A percentile compares a stretch with the other conserved stretches of the same genome.
These are phyloP conservation scores for Trialeurodes vaporariorum DNA, from an alignment of 1,140 invertebrate species.

Conservation along the genomic window DNA sequence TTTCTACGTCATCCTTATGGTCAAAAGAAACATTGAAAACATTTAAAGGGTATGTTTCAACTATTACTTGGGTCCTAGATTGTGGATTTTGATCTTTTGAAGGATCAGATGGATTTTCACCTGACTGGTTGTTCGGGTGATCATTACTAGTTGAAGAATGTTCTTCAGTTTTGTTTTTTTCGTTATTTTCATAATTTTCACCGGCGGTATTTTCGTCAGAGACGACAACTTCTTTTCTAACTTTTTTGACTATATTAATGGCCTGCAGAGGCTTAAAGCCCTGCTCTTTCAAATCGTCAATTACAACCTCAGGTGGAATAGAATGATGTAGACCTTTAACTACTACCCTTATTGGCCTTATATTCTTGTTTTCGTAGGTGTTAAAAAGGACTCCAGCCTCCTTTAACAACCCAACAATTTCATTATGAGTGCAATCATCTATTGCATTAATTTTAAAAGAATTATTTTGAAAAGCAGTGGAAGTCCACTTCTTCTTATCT, in stretches of 20 bases:
- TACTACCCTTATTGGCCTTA: not conserved
- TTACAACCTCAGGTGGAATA: not conserved
- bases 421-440: not conserved
- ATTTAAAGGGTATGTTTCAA: not conserved
- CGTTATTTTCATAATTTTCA: not conserved
- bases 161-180: not conserved
- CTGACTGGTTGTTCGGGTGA: not conserved
- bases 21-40: not conserved
- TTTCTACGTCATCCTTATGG: not conserved
- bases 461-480: not conserved
- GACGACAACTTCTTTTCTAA: not conserved
- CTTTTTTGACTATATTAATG: not conserved
- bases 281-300: not conserved
- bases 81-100: not conserved
- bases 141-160: not conserved
- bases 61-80: not conserved
- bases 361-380: not conserved
- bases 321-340: not conserved
- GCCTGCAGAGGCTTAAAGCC: not conserved
- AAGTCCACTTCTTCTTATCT: not conserved
- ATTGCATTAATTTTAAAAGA: not conserved
- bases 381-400: not conserved
- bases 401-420: not conserved
- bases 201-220: not conserved
- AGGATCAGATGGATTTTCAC: not conserved